Conservation (phyloP, 2,888 invertebrate genomes). For the Acrobasis repandana region DNA sequence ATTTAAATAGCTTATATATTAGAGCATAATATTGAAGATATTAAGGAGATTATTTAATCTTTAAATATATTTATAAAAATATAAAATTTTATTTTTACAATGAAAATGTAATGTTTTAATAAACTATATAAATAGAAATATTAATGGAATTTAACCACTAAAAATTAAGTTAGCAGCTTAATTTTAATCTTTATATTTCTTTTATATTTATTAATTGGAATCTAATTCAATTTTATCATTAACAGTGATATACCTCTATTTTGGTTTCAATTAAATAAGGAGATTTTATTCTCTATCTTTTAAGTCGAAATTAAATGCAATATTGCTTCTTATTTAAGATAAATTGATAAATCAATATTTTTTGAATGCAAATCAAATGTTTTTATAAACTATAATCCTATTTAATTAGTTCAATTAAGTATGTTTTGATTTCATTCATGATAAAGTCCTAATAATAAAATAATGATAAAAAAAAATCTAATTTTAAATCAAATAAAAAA, state of each 20-base stretch:
- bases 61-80: conserved; percentile 55
- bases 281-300: conserved; percentile 65
- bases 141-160: conserved; percentile 76
- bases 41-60: conserved; percentile 63
- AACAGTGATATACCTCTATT: conserved; percentile 86
- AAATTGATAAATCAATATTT: conserved; percentile 60
- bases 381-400: conserved; percentile 70
- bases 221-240: conserved; percentile 82
- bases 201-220: conserved; percentile 83
- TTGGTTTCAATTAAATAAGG: conserved; percentile 84
- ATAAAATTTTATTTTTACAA: conserved; percentile 79
- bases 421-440: conserved; percentile 74
- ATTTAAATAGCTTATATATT: conserved; percentile 63
- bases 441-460: conserved; percentile 61
- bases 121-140: conserved; percentile 85
- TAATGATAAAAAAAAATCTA: too few relatives aligned
- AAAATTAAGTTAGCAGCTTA: conserved; percentile 86
- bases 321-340: conserved; percentile 83
- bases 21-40: conserved; percentile 71
- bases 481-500: too few relatives aligned
- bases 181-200: conserved; percentile 78
- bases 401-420: conserved; percentile 66
- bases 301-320: conserved; percentile 76
- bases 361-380: conserved; percentile 72
- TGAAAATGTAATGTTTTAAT: conserved; percentile 86